Evolutionary conservation across 2,797 vertebrate genomes (phyloP), one percentile per base, ranked within the genome.

Genomic region (Sebastes baramenuke): DNA sequence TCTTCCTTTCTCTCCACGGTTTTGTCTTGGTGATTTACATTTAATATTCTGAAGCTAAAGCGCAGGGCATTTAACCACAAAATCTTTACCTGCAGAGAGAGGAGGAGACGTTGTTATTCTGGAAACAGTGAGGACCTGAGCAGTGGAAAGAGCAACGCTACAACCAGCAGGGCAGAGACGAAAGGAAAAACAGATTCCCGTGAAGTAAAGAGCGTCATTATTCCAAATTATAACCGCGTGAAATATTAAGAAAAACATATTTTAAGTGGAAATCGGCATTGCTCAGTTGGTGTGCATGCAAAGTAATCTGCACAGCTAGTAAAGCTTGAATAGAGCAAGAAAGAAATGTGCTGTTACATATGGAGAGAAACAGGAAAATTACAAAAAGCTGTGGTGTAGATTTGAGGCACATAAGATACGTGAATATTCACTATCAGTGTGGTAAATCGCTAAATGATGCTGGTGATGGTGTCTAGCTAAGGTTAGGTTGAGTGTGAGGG

Each of bases 1-100:
- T 90, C 80, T 83, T 86, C 73, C 46, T 74, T 75, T 46, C 66
- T 74, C 73, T 90, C 78, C 85, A 90, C 36, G 78, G 80, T 91
- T 72, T 49, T 79, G 82, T 88, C 75, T 88, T 27, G 65, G 79
- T 65, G 58, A 92, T 92, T 94, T 90, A 72, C 66, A 79, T 89
- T 79, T 68, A 25, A 79, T 88, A 42, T 66, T 69, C 14, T 65
- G 38, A 75, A 54, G 46, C 60, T 87, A 59, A 60, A 46, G 67
- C 6, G 34, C 16, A 58, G 34, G 66, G 70, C 25, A 58, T 71
- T 79, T 46, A 62, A 60, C 34, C 46, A 54, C 66, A 75, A 25
- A 56, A 46, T 67, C 36, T 55, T 61, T 24, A 75, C 18, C 70
- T 72, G 68, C 67, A 56, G 60, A 58, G 30, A 64, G 54, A 75